Base-by-base conservation (phyloP, 2,888 invertebrate species). In the Protula sp. region DNA sequence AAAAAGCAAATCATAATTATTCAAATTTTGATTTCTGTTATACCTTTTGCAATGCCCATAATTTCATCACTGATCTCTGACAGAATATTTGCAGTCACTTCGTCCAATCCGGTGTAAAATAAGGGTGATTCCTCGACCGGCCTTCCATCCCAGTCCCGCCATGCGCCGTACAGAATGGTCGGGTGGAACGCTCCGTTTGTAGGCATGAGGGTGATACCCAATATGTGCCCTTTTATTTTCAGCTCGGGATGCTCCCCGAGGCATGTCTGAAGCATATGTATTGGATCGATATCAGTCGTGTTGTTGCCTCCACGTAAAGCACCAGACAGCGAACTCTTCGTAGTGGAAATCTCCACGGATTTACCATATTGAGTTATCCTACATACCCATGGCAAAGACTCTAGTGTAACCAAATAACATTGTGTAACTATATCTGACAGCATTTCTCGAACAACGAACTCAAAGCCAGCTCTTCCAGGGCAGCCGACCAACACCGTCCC, bases 381-480 rank as follows among this genome's bases (percentile, higher is more conserved):
- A 55, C 72, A 72, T 3, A 73, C 74, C 74, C 74, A 74, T 1
- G 74, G 74, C 19, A 73, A 63, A 2, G 72, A 67, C 57, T 72
- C 74, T 26, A 69, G 60, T 24, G 68, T 67, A 14, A 71, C 62
- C 2, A 74, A 57, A 3, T 68, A 66, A 55, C 70, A 70, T 2
- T 60, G 28, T 2, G 57, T 58, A 19, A 63, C 67, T 19, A 61
- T 58, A 14, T 62, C 65, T n/a, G 65, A 67, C 4, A 73, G 56
- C 14, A 65, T 62, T 47, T 64, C 62, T 4, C 67, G 64, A 28
- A 30, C 50, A 53, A 70, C 72, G 55, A 72, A 72, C 57, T 72
- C 72, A 57, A 74, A 74, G 2, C 74, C 73, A 4, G 74, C 70
- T 54, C 71, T 71, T n/a, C 74, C 73, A 1, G 74, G 73, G 59